Evolutionary conservation across 1,140 invertebrate genomes (phyloP), one percentile per base, ranked within the genome.

Genomic region (Onthophagus taurus): DNA sequence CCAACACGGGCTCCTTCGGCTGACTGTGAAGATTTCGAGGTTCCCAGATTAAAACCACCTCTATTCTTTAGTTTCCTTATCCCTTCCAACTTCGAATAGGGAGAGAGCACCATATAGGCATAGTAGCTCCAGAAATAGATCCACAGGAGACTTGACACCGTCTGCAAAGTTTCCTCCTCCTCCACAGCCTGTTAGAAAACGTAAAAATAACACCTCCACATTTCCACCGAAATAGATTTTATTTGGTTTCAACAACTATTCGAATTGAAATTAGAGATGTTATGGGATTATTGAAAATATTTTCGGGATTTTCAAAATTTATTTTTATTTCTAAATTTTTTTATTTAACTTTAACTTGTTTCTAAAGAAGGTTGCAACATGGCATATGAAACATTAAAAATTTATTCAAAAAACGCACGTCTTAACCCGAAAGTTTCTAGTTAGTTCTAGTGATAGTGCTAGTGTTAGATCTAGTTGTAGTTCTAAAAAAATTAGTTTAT

Each of bases 1-100:
- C 66, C 67, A 67, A 71, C 66, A 60, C 63, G 65, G 65, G 62
- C 52, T 62, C 64, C 63, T 54, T 65, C 59, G 70, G 70, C 66
- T 72, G 68, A 74, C 72, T 75, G 71, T 70, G 51, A 45, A 26
- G 48, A 42, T 34, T n/a, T n/a, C n/a, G n/a, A 38, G 41, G 31
- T 42, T 43, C 36, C 42, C 21, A 18, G 11, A 46, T 37, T 31
- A 26, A 7, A 14, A 26, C 38, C 38, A 41, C 24, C 38, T 41
- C 38, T 41, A 21, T 17, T 19, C 35, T 33, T 17, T 21, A 13
- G 33, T 31, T 16, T 37, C 35, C 35, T 36, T 26, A 9, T 29
- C 14, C 19, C 39, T 19, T 29, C 37, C 34, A 45, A 42, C 50
- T 50, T 39, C 38, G 43, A 50, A 44, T 47, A 24, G 44, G 21